These are phyloP conservation scores for Malurus elegans DNA, from an alignment of 2,113 vertebrate genomes.

Conservation along the genomic window DNA sequence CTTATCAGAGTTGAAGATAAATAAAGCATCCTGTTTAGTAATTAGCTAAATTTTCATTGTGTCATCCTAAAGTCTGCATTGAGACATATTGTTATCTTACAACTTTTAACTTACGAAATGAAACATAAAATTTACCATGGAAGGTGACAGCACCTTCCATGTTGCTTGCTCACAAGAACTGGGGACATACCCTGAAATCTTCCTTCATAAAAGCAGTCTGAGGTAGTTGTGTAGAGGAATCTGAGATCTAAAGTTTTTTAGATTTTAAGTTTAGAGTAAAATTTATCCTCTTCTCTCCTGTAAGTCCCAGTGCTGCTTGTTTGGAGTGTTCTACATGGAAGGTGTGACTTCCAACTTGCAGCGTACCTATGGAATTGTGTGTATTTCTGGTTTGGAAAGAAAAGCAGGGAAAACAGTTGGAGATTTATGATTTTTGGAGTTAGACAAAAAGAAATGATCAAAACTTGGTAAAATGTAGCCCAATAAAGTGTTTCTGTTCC, in stretches of 20 bases:
- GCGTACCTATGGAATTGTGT: background rate
- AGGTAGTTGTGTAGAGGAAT: background rate
- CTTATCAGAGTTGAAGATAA: background rate
- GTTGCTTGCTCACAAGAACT: background rate
- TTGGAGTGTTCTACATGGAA: background rate
- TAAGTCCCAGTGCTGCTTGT: background rate
- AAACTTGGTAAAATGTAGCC: background rate
- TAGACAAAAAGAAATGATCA: background rate
- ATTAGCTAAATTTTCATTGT: background rate
- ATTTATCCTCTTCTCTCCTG: background rate
- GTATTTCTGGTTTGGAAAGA: background rate
- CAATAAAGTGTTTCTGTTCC: background rate
- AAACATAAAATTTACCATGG: background rate
- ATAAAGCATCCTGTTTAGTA: constrained; percentile 33
- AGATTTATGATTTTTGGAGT: background rate
- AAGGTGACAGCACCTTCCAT: background rate
- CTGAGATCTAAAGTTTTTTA: background rate
- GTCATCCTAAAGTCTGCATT: background rate
- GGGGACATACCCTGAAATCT: background rate
- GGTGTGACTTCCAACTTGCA: background rate
- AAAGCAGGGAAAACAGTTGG: background rate
- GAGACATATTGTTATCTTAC: background rate
- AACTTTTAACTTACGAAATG: background rate
- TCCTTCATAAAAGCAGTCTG: background rate
- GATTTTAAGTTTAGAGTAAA: background rate